Base-by-base conservation (phyloP, 2,797 vertebrate genomes). In the Falco concolor region DNA sequence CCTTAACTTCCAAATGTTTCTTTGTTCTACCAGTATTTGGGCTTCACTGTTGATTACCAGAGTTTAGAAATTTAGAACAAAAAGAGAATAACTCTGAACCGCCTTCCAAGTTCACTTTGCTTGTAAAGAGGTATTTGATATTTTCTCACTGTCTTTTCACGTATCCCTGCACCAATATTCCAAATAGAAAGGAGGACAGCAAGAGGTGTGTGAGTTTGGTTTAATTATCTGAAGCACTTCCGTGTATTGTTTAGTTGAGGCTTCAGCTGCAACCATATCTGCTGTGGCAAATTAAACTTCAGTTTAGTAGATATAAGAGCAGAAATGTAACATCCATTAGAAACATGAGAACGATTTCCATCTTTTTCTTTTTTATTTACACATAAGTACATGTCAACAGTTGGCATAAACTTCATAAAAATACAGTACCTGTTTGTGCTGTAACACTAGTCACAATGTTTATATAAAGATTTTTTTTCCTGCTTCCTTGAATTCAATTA, bases 331-430 rank as follows among this genome's bases (percentile, higher is more conserved):
- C 16, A 57, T 36, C 49, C 60, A 64, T 13, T 32, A 93, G 70
- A 93, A 95, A 90, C 67, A 67, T 2, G 13, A 89, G 65, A 89
- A 65, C 40, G n/a, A 68, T 74, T 96, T 97, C 90, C 79, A 93
- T 90, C 38, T 93, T 94, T 91, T 36, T 87, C 83, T 89, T 97
- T 97, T 98, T 98, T 98, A 98, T 98, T 98, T 93, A 97, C 94
- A 98, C 95, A 24, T 95, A 97, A 93, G 93, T 97, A 98, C 96
- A 97, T 93, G 94, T 98, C 97, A 97, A 97, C 97, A 98, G 96
- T 89, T 96, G 90, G 95, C 96, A 97, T 96, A 98, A 97, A 98
- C 96, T 96, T 96, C 97, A 98, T 98, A 98, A 98, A 98, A 98
- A 98, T 97, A 98, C 97, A 97, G 96, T 91, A 93, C 87, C 94